These are phyloP conservation scores for Cryptus armator DNA, from an alignment of 2,888 invertebrate genomes.

Conservation along the genomic window DNA sequence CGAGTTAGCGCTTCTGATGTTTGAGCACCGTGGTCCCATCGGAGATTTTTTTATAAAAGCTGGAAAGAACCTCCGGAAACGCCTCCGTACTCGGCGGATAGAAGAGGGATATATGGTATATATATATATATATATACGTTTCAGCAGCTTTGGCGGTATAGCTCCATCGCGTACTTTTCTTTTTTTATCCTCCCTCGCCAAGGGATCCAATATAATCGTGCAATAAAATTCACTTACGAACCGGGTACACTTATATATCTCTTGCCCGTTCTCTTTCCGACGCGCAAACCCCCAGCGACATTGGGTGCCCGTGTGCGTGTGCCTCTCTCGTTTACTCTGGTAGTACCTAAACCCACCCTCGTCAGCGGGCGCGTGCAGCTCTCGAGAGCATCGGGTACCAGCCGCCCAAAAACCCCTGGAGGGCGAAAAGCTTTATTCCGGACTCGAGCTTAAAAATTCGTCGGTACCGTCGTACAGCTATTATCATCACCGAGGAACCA, in stretches of 20 bases:
- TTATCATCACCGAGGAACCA: conserved; percentile 46
- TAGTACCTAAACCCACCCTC: conserved; percentile 43
- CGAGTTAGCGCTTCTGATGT: conserved; percentile 68
- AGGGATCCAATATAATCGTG: conserved; percentile 83
- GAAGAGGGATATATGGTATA: conserved; percentile 38
- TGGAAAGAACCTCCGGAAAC: conserved; percentile 67
- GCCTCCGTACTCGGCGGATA: conserved; percentile 35
- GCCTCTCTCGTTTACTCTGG: neutral
- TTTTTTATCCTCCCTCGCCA: conserved; percentile 60
- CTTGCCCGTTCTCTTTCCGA: conserved; percentile 29
- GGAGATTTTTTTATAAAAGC: conserved; percentile 63
- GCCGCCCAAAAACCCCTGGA: conserved; percentile 49
- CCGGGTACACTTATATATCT: conserved; percentile 47
- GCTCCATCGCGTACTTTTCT: conserved; percentile 56
- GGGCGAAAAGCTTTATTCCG: conserved; percentile 34
- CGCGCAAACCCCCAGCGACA: neutral
- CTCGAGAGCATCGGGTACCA: conserved; percentile 55
- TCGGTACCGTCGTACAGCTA: conserved; percentile 25
- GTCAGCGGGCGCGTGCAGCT: conserved; percentile 23
- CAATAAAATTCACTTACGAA: conserved; percentile 83
- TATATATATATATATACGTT: conserved; percentile 20
- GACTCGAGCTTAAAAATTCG: conserved; percentile 8
- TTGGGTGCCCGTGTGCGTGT: conserved; percentile 1
- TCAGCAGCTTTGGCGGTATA: conserved; percentile 30
- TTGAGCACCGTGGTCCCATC: conserved; percentile 74